phyloP scores from a whole-genome alignment of 2,888 invertebrate genomes.

The Dicycla oo region DNA sequence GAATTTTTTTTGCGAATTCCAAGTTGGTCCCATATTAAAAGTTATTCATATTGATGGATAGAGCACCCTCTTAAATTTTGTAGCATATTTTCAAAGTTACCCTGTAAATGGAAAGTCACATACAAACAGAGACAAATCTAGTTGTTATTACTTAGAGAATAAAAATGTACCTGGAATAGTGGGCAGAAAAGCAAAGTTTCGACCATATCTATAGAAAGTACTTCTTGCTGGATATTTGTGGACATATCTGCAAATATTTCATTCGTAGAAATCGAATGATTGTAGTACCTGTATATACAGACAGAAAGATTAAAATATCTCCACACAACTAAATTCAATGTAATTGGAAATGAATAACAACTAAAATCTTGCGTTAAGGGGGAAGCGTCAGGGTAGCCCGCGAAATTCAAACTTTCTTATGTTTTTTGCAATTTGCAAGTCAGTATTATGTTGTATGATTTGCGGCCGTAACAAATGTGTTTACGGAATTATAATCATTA shows the following conservation, averaged over 20 bases:
- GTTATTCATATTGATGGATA: too few relatives aligned
- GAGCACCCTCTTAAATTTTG: too few relatives aligned
- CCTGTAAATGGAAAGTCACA: too few relatives aligned
- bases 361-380: background rate
- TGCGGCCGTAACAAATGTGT: too few relatives aligned
- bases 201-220: constrained; percentile 84
- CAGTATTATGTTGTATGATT: too few relatives aligned
- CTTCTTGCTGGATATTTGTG: constrained; percentile 83
- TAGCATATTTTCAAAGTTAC: too few relatives aligned
- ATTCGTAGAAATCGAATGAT: constrained; percentile 80
- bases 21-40: too few relatives aligned
- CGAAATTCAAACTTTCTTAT: too few relatives aligned
- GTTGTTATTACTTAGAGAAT: background rate
- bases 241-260: constrained; percentile 86
- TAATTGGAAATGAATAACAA: background rate
- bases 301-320: background rate
- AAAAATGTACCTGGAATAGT: constrained; percentile 80
- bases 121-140: background rate
- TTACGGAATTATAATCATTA: too few relatives aligned
- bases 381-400: too few relatives aligned
- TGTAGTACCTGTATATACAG: constrained; percentile 80
- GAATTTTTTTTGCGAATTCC: too few relatives aligned
- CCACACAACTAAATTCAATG: background rate
- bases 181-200: constrained; percentile 82
- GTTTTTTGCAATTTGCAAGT: too few relatives aligned